A percentile compares a stretch with the other conserved stretches of the same genome.
Conservation (phyloP, 2,113 vertebrate species). For the Cyprinodon tularosa region DNA sequence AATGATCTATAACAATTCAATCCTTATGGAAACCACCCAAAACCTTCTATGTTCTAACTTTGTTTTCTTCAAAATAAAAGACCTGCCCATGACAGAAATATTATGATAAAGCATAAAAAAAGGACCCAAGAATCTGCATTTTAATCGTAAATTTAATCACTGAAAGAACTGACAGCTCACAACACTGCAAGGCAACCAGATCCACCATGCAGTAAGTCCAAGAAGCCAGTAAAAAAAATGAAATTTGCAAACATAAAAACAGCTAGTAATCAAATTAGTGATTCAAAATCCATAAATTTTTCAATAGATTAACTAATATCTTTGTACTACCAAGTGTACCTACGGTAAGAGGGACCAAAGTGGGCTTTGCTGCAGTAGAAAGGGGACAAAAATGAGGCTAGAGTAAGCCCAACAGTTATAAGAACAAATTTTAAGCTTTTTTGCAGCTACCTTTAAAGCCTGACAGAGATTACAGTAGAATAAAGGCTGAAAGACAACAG, state of each 20-base stretch:
- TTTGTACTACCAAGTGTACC: background rate
- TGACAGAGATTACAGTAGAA: no score
- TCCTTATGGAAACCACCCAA: background rate
- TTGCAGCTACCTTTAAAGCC: background rate
- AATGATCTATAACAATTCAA: background rate
- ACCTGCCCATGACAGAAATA: no score
- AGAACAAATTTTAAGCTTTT: background rate
- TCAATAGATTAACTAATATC: background rate
- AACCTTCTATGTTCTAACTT: background rate
- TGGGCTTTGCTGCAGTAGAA: background rate
- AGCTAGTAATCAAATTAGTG: no score
- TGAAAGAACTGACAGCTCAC: no score
- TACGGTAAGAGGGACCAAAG: background rate
- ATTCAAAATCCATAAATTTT: background rate
- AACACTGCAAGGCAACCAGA: background rate
- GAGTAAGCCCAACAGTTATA: background rate
- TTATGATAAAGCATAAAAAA: background rate
- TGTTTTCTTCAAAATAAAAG: background rate
- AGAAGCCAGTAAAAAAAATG: background rate
- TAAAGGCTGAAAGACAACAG: no score
- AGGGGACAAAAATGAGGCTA: background rate
- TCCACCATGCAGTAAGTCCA: background rate
- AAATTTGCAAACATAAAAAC: background rate
- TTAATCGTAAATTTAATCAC: background rate
- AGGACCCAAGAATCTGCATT: background rate